Evolutionary conservation across 2,113 vertebrate genomes (phyloP).

Genomic region (Aplodontia rufa): DNA sequence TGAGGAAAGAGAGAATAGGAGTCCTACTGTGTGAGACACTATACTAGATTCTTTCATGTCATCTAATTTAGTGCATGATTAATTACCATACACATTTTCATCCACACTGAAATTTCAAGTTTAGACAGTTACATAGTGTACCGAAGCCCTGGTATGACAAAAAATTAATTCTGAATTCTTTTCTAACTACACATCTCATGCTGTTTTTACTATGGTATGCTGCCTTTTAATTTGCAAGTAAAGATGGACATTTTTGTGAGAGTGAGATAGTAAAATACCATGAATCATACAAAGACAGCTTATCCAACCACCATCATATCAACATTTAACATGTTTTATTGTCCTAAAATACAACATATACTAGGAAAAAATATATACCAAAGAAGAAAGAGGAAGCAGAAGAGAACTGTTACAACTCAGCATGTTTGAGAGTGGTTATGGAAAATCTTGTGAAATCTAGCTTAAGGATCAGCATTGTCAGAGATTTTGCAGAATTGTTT

Average conservation of each 20-base stretch:
- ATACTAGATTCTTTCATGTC: background rate
- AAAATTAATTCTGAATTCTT: background rate
- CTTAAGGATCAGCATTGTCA: background rate
- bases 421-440: background rate
- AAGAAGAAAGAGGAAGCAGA: background rate
- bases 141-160: background rate
- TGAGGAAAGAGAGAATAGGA: background rate
- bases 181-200: background rate
- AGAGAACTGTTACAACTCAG: background rate
- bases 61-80: background rate
- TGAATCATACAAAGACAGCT: background rate
- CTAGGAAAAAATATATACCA: background rate
- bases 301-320: background rate
- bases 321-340: background rate
- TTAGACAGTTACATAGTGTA: background rate
- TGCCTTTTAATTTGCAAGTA: background rate
- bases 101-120: background rate
- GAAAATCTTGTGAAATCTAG: background rate
- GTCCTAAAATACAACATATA: background rate
- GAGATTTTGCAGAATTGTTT: constrained; percentile 3
- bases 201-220: background rate
- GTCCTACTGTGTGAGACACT: fast-evolving
- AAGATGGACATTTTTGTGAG: background rate
- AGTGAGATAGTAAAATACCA: background rate
- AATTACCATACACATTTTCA: background rate